Evolutionary conservation across 1,140 invertebrate species (phyloP), one percentile per base, ranked within the genome.

Genomic region (Lineus longissimus): DNA sequence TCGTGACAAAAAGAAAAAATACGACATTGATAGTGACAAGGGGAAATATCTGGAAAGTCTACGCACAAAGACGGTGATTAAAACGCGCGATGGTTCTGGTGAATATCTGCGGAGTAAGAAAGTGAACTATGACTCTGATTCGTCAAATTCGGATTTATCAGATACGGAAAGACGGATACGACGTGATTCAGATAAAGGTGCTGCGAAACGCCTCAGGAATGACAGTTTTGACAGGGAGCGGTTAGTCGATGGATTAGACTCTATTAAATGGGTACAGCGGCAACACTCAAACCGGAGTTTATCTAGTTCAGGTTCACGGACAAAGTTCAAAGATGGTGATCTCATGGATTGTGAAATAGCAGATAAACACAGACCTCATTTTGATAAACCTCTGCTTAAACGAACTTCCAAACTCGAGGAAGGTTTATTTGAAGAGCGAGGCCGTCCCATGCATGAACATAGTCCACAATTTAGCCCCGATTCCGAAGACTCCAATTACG

Each of bases 231-330:
- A 51, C 9, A 36, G 47, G 25, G 19, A 51, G 47, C 47, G 47
- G 4, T 19, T 19, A 19, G 6, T 19, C 6, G 47, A 23, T 4
- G 47, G 25, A 7, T 51, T 51, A 27, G 47, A 36, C 33, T 36
- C 33, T 4, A 36, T 36, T 7, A 51, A 51, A 51, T n/a, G n/a
- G 25, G n/a, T 51, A 51, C 47, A 51, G 25, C 47, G 6, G 6
- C 47, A 51, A 51, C 47, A 51, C 25, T 51, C 47, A 27, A 23
- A 19, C 9, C 47, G 47, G n/a, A 51, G 47, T n/a, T 51, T 51
- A 7, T n/a, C 47, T 6, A 51, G 47, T 51, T 51, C 47, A 4
- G 47, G 6, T 27, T 51, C 47, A 27, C 47, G 47, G 19, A 27
- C 33, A 36, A 36, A 36, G 33, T 36, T 15, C 15, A 36, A 36